phyloP scores from a whole-genome alignment of 2,113 vertebrate genomes.

The Mola mola region DNA sequence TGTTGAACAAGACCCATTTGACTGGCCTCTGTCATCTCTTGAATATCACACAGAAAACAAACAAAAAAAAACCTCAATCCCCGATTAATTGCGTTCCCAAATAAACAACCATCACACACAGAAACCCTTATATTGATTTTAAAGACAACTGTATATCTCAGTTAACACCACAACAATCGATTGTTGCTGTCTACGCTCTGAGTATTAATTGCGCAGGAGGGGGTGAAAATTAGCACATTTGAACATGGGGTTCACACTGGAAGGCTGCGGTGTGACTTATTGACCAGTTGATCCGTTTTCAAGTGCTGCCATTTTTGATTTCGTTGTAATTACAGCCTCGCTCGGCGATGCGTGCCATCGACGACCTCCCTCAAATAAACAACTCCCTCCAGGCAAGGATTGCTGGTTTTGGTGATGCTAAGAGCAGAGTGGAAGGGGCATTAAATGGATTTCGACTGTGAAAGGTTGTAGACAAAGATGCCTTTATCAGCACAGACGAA shows the following conservation, averaged over 20 bases:
- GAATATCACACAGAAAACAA: not conserved
- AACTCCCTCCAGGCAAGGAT: slow-evolving; percentile 56
- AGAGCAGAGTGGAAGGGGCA: slow-evolving; percentile 16
- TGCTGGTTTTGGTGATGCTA: slow-evolving; percentile 35
- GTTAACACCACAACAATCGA: slow-evolving; percentile 84
- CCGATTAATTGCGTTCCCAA: slow-evolving; percentile 24
- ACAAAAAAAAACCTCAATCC: not conserved
- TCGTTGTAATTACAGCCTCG: slow-evolving; percentile 84
- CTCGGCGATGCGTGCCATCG: slow-evolving; percentile 71
- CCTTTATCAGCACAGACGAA: slow-evolving; percentile 34
- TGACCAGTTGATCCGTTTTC: slow-evolving; percentile 72
- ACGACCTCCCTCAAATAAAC: slow-evolving; percentile 67
- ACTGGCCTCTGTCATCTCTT: not conserved
- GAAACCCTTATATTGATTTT: slow-evolving; percentile 44
- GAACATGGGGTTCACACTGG: slow-evolving; percentile 61
- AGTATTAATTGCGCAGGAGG: slow-evolving; percentile 69
- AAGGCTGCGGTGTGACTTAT: slow-evolving; percentile 68
- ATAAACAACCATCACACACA: slow-evolving; percentile 8
- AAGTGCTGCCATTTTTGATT: slow-evolving; percentile 81
- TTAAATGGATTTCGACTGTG: slow-evolving; percentile 34
- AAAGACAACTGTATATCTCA: slow-evolving; percentile 52
- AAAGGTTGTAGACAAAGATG: slow-evolving; percentile 41
- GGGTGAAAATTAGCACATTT: slow-evolving; percentile 70
- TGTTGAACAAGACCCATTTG: slow-evolving; percentile 10
- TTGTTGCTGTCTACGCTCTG: slow-evolving; percentile 74